Percentiles rank a stretch among this genome's conserved stretches.
Conservation (phyloP, 2,113 vertebrate genomes). For the Galeopterus variegatus region DNA sequence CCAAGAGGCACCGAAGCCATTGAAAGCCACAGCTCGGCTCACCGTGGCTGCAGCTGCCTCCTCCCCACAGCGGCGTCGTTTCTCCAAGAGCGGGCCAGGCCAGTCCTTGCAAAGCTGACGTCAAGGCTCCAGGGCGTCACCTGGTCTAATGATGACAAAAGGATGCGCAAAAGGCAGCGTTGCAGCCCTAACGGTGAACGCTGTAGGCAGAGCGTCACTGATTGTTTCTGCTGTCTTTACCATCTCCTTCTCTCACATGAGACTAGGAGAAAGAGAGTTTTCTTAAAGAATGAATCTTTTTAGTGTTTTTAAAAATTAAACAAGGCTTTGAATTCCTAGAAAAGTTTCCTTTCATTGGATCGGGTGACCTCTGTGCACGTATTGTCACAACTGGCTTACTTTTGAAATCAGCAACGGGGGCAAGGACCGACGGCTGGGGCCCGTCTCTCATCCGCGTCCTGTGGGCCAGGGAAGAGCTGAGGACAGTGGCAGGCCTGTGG, state of each 20-base stretch:
- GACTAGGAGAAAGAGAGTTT: background rate
- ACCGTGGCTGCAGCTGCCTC: background rate
- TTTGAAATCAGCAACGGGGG: background rate
- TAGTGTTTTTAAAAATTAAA: too few species aligned
- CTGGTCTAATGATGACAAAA: background rate
- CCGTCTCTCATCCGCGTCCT: accelerated
- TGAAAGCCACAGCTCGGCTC: accelerated
- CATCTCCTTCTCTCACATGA: background rate
- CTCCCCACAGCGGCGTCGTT: background rate
- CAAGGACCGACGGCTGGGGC: background rate
- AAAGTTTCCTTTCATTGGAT: background rate
- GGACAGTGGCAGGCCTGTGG: background rate
- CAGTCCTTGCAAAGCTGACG: background rate
- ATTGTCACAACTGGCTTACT: background rate
- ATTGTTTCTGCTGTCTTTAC: slow-evolving; percentile 18
- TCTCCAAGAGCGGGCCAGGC: background rate
- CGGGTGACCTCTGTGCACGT: background rate
- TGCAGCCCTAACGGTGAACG: slow-evolving; percentile 8
- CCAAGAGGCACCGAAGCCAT: accelerated
- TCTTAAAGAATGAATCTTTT: too few species aligned
- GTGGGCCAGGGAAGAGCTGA: too few species aligned
- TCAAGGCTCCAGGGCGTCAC: background rate
- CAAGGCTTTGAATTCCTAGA: too few species aligned
- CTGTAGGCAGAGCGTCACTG: background rate
- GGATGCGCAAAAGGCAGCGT: background rate